These are phyloP conservation scores for Dicyrtoma fusca DNA, from an alignment of 2,888 invertebrate species.

Conservation along the genomic window DNA sequence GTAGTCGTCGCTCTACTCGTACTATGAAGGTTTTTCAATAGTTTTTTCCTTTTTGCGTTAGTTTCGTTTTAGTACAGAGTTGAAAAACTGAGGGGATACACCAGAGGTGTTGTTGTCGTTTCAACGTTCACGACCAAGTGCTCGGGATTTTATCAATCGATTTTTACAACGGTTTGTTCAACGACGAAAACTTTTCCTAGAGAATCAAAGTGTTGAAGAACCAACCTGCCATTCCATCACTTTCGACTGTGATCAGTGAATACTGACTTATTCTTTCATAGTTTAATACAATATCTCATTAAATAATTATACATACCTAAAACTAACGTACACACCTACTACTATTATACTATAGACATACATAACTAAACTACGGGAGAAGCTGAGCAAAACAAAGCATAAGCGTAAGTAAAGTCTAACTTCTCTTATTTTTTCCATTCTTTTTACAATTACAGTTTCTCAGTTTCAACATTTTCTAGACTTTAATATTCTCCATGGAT, in stretches of 20 bases:
- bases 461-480: too few species aligned
- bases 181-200: constrained; percentile 19
- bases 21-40: too few species aligned
- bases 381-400: too few species aligned
- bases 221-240: constrained; percentile 59
- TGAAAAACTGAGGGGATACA: too few species aligned
- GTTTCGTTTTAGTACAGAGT: too few species aligned
- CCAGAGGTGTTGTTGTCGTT: constrained; percentile 21
- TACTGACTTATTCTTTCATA: constrained; percentile 36
- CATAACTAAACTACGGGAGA: too few species aligned
- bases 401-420: too few species aligned
- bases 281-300: constrained; percentile 33
- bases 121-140: constrained; percentile 22
- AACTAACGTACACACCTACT: constrained; percentile 14
- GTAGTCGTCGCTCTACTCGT: too few species aligned
- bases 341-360: too few species aligned
- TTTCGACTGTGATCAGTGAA: constrained; percentile 37
- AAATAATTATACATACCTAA: constrained; percentile 28
- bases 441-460: neutral
- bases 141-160: constrained; percentile 30
- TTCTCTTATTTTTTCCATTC: neutral
- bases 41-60: too few species aligned
- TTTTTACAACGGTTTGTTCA: constrained; percentile 23
- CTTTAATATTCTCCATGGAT: too few species aligned
- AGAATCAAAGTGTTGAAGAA: constrained; percentile 52